Evolutionary conservation across 1,140 invertebrate genomes (phyloP).

Genomic region (Lanistes nyassanus): DNA sequence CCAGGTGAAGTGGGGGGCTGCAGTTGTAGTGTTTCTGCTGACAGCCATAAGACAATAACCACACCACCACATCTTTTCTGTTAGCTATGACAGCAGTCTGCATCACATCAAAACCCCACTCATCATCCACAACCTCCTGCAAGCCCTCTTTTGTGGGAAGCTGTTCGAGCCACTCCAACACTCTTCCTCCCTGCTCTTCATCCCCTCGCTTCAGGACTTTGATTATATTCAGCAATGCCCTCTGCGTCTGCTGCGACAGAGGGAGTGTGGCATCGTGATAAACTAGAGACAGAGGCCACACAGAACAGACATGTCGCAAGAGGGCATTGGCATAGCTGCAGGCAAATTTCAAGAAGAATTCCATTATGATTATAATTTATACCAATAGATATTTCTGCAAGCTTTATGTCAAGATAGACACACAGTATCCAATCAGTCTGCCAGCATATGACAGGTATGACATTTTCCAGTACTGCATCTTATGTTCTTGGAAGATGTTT

Average conservation of each 20-base stretch:
- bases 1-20: constrained; percentile 57
- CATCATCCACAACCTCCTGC: constrained; percentile 40
- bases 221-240: constrained; percentile 31
- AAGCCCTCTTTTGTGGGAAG: constrained; percentile 42
- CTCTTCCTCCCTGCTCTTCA: not conserved
- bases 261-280: constrained; percentile 31
- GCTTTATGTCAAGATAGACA: too few relatives aligned
- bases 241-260: constrained; percentile 37
- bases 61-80: constrained; percentile 38
- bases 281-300: constrained; percentile 44
- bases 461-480: not conserved
- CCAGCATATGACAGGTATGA: too few relatives aligned
- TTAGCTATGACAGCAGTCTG: constrained; percentile 46
- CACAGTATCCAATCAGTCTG: too few relatives aligned
- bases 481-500: too few relatives aligned
- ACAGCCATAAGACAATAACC: constrained; percentile 40
- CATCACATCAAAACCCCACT: constrained; percentile 48
- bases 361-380: too few relatives aligned
- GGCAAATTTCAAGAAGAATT: constrained; percentile 30
- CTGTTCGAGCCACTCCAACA: constrained; percentile 14
- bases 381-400: too few relatives aligned
- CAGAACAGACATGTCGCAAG: constrained; percentile 37
- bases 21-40: constrained; percentile 38
- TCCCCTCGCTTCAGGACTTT: constrained; percentile 27
- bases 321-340: constrained; percentile 39